Evolutionary conservation across 1,140 invertebrate genomes (phyloP), one percentile per base, ranked within the genome.

Genomic region (Arion vulgaris): DNA sequence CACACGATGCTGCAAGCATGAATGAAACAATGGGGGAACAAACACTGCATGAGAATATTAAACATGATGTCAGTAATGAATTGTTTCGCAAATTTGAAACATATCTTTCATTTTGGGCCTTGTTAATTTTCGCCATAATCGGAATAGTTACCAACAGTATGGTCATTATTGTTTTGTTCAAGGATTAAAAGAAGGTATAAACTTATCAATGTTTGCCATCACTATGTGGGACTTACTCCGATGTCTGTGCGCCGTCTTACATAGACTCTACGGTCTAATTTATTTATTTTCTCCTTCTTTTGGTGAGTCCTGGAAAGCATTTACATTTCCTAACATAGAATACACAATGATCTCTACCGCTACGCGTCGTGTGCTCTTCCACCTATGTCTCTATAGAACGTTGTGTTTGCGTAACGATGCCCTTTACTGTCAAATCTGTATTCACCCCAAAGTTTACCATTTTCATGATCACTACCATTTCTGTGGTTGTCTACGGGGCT

Each of bases 371-470:
- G 23, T 32, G 62, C 19, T 66, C 62, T 66, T 9, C 7, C 62
- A 32, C 62, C 4, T 66, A n/a, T 19, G 62, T 66, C 4, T 66
- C 62, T 66, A 32, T 66, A 32, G 62, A 66, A 32, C 23, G 62
- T 4, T 66, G 62, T 66, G 26, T 66, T 26, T n/a, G 62, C 23
- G 62, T 66, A 7, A 66, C 26, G 7, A 26, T 66, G 62, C 62
- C 62, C 62, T 66, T 66, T 32, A 66, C 41, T 45, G 41, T 45
- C 5, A 45, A 45, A 15, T 45, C 41, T 45, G 41, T 45, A 7
- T 45, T 45, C 41, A 74, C 72, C 1, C 72, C 72, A 4, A 74
- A 74, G 45, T 49, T 39, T 28, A 74, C 72, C 1, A n/a, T 74
- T 23, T 15, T 41, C 13, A 45, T 45, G 38, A 26, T 45, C 7